Evolutionary conservation across 2,113 vertebrate species (phyloP), one percentile per base, ranked within the genome.

Genomic region (Rhizomys pruinosus): DNA sequence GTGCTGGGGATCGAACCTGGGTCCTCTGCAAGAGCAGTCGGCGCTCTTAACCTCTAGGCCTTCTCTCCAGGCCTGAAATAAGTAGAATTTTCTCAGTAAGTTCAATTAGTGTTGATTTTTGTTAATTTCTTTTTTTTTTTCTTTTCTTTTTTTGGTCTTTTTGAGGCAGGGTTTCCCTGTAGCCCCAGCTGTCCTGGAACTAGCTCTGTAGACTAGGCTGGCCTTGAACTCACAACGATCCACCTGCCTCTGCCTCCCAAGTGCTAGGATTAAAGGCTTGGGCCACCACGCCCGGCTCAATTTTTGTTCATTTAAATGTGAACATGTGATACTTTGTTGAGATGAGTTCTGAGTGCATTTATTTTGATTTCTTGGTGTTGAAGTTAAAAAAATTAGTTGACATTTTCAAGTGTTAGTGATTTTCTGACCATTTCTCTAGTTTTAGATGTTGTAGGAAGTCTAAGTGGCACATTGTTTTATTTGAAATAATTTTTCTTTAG

Each of bases 401-500:
- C 79, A 71, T 92, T 96, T 96, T 73, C 23, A 88, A 93, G 76
- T 89, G 20, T 61, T 66, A 87, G 23, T 87, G 22, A 69, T 89
- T 82, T 78, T 74, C 85, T 92, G 85, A 82, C 3, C 78, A 63
- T 92, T 92, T 96, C 32, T 13, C 12, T 87, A 89, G n/a, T 72
- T 78, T 94, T 96, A 87, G 32, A 64, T 92, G 89, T 84, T 96
- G 32, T 44, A 44, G 61, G 23, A 84, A 95, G 19, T 82, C 88
- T 95, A 95, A 93, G 61, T 95, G 84, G 44, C 74, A 84, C n/a
- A 47, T 89, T 7, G 22, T 76, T 34, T 95, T 94, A 84, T 97
- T 95, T 68, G 72, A 91, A 93, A 57, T 84, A 44, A 42, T 86
- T 91, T 89, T 89, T 84, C 20, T 80, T 86, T 87, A 72, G 23